phyloP scores from a whole-genome alignment of 2,113 vertebrate genomes.

The Arvicanthis niloticus region DNA sequence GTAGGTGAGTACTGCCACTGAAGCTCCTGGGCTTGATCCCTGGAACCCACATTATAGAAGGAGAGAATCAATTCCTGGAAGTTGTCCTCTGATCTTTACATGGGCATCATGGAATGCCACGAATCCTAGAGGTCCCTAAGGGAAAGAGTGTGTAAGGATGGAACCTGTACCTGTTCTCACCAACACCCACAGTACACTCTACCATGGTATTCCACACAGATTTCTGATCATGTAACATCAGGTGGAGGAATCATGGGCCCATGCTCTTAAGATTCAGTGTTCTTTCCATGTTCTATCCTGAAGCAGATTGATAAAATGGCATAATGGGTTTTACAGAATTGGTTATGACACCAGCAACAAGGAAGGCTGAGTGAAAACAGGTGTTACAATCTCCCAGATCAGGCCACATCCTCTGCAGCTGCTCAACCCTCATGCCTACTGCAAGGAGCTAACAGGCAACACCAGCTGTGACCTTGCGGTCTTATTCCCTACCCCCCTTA shows the following conservation, averaged over 20 bases:
- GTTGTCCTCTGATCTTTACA: background rate
- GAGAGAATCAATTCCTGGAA: background rate
- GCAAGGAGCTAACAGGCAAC: background rate
- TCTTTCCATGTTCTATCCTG: background rate
- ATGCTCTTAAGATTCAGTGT: background rate
- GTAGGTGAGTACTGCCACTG: background rate
- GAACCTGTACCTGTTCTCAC: background rate
- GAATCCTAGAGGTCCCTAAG: background rate
- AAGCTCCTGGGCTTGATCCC: background rate
- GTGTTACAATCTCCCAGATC: background rate
- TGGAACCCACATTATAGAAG: background rate
- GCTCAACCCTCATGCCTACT: background rate
- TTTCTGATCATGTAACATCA: background rate
- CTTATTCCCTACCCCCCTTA: background rate
- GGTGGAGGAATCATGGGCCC: background rate
- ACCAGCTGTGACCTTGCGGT: background rate
- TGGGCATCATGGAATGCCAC: too few relatives aligned
- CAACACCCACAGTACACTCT: too few relatives aligned
- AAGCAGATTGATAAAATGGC: background rate
- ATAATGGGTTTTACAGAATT: background rate
- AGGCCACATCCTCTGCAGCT: background rate
- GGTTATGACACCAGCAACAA: background rate
- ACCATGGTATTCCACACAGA: background rate
- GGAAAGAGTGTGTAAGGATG: background rate
- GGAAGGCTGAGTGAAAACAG: background rate